Base-by-base conservation (phyloP, 2,113 vertebrate species). In the Vimba vimba region DNA sequence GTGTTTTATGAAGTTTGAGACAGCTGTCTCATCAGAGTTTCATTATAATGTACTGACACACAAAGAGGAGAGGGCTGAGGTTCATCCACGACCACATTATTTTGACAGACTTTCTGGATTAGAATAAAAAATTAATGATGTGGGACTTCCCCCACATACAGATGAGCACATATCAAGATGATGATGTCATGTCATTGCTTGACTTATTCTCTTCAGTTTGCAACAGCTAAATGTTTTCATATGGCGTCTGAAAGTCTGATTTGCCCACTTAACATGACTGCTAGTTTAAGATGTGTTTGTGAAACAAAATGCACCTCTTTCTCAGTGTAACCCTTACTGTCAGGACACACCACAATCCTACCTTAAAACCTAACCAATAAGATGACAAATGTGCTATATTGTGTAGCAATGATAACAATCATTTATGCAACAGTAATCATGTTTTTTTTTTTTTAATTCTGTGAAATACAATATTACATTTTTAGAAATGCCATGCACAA, bases 31-130 rank as follows among this genome's bases (percentile, higher is more conserved):
- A 43, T 8, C 39, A 8, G 39, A 43, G 21, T 45, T 11, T 73
- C 21, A 73, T 73, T 45, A 45, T 45, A 74, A 23, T 73, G 9
- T 45, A 45, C 39, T 43, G 69, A 73, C 36, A n/a, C 69, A 21
- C 17, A 68, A 11, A 74, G 23, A 74, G 11, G 39, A 73, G 39
- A 73, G 36, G 9, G 23, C 43, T 74, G 69, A 43, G 69, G 69
- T 45, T 47, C 21, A 25, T 74, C 12, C 5, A 25, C 45, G 15
- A 23, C 17, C 43, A 55, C 17, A 39, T 62, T 25, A 11, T 68
- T 69, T 52, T 82, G 79, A 30, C 66, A 86, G 79, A 50, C 55
- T 69, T 75, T 80, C 69, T 84, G 81, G 68, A 89, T 73, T 57
- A 69, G 43, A 88, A 86, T 88, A 9, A 74, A 69, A 86, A 45